Evolutionary conservation across 2,797 vertebrate genomes (phyloP).

Genomic region (Myripristis murdjan): DNA sequence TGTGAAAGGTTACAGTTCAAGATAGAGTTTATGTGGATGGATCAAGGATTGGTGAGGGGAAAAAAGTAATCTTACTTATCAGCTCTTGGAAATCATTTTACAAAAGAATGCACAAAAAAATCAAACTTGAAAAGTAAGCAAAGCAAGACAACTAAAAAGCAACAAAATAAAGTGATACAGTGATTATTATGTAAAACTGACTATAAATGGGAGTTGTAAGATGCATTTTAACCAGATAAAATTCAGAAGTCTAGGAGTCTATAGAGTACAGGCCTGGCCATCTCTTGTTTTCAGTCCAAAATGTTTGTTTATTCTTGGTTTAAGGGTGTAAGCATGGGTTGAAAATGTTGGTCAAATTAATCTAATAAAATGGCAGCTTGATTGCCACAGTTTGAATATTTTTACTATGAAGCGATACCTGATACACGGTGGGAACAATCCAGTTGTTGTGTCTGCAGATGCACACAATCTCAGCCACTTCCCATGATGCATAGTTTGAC

Average conservation of each 20-base stretch:
- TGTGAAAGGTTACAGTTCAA: constrained; percentile 58
- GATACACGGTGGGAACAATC: constrained; percentile 94
- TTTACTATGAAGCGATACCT: constrained; percentile 83
- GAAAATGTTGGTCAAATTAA: no score
- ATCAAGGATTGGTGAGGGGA: background rate
- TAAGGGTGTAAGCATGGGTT: no score
- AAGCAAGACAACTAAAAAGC: background rate
- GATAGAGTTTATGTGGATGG: background rate
- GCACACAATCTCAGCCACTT: constrained; percentile 92
- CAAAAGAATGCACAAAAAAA: background rate
- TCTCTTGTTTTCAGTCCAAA: no score
- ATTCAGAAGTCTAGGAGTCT: no score
- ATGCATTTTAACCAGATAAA: no score
- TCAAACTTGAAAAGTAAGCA: background rate
- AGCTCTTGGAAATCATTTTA: no score
- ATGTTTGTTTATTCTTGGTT: no score
- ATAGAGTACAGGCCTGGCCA: no score
- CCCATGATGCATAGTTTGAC: constrained; percentile 95
- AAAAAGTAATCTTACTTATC: background rate
- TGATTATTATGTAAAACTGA: no score
- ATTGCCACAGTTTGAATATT: no score
- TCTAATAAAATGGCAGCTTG: no score
- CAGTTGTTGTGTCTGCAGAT: constrained; percentile 93
- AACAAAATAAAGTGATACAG: background rate
- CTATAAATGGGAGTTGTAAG: no score